A percentile compares a stretch with the other conserved stretches of the same genome.
These are phyloP conservation scores for Harlomillsia oculata DNA, from an alignment of 1,140 invertebrate species.

Conservation along the genomic window DNA sequence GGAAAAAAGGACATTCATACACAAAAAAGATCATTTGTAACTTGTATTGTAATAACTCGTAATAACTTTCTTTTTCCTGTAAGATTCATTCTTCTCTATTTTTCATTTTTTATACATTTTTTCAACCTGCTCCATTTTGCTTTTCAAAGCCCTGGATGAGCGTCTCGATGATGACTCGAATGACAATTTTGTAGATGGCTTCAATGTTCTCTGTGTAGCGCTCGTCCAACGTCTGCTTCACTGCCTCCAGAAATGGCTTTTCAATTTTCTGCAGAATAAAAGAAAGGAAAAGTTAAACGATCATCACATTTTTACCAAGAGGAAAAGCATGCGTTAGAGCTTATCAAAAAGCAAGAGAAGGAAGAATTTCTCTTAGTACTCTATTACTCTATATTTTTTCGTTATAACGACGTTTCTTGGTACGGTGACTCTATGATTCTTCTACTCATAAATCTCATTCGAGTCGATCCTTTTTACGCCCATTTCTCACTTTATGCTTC, in stretches of 20 bases:
- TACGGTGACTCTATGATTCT: no score
- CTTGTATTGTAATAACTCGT: not conserved
- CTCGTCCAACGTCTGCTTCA: slow-evolving; percentile 71
- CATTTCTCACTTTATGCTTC: no score
- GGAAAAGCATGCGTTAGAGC: no score
- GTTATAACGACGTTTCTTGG: no score
- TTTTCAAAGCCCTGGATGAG: slow-evolving; percentile 69
- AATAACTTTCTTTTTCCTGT: not conserved
- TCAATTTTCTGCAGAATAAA: slow-evolving; percentile 70
- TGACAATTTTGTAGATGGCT: slow-evolving; percentile 79
- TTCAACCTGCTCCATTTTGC: not conserved
- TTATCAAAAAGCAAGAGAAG: no score
- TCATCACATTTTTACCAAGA: no score
- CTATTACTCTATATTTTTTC: no score
- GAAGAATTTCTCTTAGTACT: no score
- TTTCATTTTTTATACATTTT: not conserved
- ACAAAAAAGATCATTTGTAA: not conserved
- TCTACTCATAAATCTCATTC: no score
- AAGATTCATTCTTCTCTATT: not conserved
- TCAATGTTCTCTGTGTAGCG: slow-evolving; percentile 85
- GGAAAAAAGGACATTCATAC: no score
- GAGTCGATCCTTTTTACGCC: no score
- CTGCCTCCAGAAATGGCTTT: slow-evolving; percentile 74
- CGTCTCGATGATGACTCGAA: slow-evolving; percentile 81
- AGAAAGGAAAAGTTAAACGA: slow-evolving; percentile 9